phyloP scores from a whole-genome alignment of 2,888 invertebrate genomes.

The Trimorus sp. region DNA sequence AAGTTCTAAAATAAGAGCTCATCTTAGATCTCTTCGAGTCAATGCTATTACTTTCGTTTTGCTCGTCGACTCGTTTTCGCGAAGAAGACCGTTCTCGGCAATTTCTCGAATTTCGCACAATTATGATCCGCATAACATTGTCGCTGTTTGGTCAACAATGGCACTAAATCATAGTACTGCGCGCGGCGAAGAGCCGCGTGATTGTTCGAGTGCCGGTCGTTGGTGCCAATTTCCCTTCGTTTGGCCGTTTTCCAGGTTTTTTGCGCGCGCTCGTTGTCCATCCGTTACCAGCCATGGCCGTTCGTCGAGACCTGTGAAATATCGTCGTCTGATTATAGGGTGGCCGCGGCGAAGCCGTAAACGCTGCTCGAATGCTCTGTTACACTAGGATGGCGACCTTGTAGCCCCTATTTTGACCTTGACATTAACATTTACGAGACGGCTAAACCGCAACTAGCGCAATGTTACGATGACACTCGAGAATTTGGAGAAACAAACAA shows the following conservation, averaged over 20 bases:
- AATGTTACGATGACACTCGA: neutral
- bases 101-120: slow-evolving; percentile 31
- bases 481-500: neutral
- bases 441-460: slow-evolving; percentile 5
- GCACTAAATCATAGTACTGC: slow-evolving; percentile 59
- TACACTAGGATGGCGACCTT: slow-evolving; percentile 58
- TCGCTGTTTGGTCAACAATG: slow-evolving; percentile 54
- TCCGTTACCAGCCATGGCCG: slow-evolving; percentile 39
- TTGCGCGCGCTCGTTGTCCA: slow-evolving; percentile 51
- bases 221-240: slow-evolving; percentile 57
- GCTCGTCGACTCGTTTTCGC: no score
- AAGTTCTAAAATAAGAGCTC: no score
- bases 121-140: slow-evolving; percentile 48
- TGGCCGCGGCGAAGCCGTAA: slow-evolving; percentile 68
- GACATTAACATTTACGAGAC: slow-evolving; percentile 53
- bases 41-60: no score
- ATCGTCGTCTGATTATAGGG: slow-evolving; percentile 71
- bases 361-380: slow-evolving; percentile 58
- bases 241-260: slow-evolving; percentile 49
- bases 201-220: slow-evolving; percentile 45
- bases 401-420: slow-evolving; percentile 47
- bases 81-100: no score
- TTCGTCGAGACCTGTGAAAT: slow-evolving; percentile 72
- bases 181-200: slow-evolving; percentile 25
- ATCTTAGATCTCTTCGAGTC: no score